phyloP scores from a whole-genome alignment of 2,113 vertebrate genomes.

The Donacobius atricapilla region DNA sequence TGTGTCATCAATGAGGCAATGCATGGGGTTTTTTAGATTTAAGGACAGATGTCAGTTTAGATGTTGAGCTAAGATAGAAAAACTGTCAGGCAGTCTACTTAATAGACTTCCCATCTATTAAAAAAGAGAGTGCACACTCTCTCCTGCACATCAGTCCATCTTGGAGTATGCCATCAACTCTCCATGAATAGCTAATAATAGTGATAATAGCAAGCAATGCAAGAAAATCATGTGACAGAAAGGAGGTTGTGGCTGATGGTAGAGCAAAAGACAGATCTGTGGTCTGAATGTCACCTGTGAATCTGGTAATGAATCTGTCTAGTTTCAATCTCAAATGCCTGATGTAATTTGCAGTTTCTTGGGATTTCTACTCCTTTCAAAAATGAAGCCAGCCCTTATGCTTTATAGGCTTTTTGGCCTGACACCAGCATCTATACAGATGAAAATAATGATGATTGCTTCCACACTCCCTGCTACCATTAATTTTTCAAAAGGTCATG shows the following conservation, averaged over 20 bases:
- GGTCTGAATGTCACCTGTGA: neutral
- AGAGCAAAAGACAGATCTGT: neutral
- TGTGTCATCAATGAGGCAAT: neutral
- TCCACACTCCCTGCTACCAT: neutral
- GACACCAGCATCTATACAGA: neutral
- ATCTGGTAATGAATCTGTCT: neutral
- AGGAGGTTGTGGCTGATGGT: neutral
- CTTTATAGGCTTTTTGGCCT: neutral
- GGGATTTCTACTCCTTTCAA: neutral
- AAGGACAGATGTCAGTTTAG: neutral
- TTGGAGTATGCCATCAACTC: neutral
- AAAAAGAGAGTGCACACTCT: neutral
- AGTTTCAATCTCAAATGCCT: neutral
- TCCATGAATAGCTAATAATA: neutral
- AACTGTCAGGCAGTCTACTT: neutral
- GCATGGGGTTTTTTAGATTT: neutral
- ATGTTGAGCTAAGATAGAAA: neutral
- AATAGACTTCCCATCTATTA: neutral
- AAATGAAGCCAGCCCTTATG: neutral
- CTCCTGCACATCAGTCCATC: neutral
- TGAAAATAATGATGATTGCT: neutral
- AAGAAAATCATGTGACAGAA: neutral
- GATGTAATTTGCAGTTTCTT: neutral
- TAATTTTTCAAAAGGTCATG: neutral
- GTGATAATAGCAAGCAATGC: neutral